phyloP scores from a whole-genome alignment of 2,888 invertebrate genomes.

The Drosophila setosimentum region DNA sequence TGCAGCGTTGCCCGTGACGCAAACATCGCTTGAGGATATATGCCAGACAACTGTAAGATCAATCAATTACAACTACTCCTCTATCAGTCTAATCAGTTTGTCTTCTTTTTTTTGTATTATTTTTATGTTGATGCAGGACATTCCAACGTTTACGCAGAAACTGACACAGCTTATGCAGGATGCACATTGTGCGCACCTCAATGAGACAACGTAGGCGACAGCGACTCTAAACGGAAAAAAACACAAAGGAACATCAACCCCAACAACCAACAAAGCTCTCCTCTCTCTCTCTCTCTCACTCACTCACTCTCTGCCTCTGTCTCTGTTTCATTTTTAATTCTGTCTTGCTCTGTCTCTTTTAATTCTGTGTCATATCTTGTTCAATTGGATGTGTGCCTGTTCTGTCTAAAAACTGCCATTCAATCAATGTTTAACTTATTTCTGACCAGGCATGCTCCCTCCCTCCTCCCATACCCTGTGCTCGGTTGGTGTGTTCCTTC shows the following conservation, averaged over 20 bases:
- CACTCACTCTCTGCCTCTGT: background rate
- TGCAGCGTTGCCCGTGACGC: slow-evolving; percentile 79
- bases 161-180: slow-evolving; percentile 85
- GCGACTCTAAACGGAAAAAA: slow-evolving; percentile 8
- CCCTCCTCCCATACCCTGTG: background rate
- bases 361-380: background rate
- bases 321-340: background rate
- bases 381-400: background rate
- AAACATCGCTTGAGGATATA: slow-evolving; percentile 83
- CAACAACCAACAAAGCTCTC: background rate
- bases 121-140: slow-evolving; percentile 75
- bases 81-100: background rate
- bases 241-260: slow-evolving; percentile 2
- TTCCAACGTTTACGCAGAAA: slow-evolving; percentile 85
- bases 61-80: background rate
- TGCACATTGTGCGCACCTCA: slow-evolving; percentile 83
- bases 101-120: background rate
- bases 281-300: background rate
- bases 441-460: background rate
- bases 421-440: background rate
- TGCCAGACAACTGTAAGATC: slow-evolving; percentile 84
- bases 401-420: slow-evolving; percentile 3
- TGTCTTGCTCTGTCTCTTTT: background rate
- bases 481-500: slow-evolving; percentile 25
- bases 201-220: slow-evolving; percentile 73